Percentiles rank a stretch among this genome's conserved stretches.
Conservation (phyloP, 2,113 vertebrate genomes). For the Ceyx margarethae region DNA sequence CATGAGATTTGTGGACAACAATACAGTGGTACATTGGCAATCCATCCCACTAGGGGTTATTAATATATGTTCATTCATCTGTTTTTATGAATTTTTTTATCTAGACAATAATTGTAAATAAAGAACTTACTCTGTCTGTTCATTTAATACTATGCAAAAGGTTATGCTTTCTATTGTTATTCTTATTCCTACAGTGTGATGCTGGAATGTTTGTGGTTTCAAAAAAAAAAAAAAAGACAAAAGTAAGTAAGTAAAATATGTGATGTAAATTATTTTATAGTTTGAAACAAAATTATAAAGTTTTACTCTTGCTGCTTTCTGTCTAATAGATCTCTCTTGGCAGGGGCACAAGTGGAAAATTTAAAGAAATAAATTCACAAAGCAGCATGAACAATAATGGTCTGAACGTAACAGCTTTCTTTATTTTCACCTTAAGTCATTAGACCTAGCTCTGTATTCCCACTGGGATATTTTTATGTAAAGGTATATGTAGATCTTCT, state of each 20-base stretch:
- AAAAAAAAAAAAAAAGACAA: conserved; percentile 77
- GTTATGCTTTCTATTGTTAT: conserved; percentile 95
- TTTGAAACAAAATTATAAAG: conserved; percentile 79
- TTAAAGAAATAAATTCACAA: conserved; percentile 86
- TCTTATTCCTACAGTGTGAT: conserved; percentile 86
- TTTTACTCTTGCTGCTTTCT: conserved; percentile 88
- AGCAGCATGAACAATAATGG: conserved; percentile 90
- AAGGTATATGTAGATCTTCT: not conserved
- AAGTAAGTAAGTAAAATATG: conserved; percentile 81
- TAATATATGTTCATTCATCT: conserved; percentile 96
- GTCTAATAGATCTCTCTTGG: conserved; percentile 83
- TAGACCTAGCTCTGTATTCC: conserved; percentile 3
- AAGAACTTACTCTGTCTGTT: conserved; percentile 99
- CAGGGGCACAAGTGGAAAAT: conserved; percentile 84
- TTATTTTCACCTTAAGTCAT: conserved; percentile 57
- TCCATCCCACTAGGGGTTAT: conserved; percentile 94
- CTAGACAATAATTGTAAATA: conserved; percentile 99
- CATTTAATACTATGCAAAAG: conserved; percentile 99
- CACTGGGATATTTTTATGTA: not conserved
- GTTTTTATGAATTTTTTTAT: conserved; percentile 99
- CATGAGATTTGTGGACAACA: conserved; percentile 95
- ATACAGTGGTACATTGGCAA: conserved; percentile 89
- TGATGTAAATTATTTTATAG: conserved; percentile 89
- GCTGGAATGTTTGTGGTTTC: conserved; percentile 92
- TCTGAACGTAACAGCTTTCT: conserved; percentile 78